A percentile compares a stretch with the other conserved stretches of the same genome.
These are phyloP conservation scores for Diadumene lineata DNA, from an alignment of 92 coral and sea anemone genomes.

Conservation along the genomic window DNA sequence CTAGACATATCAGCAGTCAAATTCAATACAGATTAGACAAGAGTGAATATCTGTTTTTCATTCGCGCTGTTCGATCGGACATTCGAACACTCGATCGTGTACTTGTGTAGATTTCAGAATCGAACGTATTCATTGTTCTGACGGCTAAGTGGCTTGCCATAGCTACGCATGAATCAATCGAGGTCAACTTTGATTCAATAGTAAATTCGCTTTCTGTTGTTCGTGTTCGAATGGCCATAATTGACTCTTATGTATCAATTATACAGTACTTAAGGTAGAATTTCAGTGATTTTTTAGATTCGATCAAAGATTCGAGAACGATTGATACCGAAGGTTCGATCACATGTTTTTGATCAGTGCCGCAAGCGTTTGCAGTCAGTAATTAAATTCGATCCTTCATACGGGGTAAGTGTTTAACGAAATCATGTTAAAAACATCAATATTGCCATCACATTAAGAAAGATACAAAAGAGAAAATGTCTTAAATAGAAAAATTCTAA, in stretches of 20 bases:
- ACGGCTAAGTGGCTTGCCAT: not conserved
- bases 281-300: not conserved
- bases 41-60: slow-evolving; percentile 29
- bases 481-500: not conserved
- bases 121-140: not conserved
- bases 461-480: not conserved
- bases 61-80: not conserved
- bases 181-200: slow-evolving; percentile 59
- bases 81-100: not conserved
- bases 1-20: slow-evolving; percentile 79
- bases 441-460: not conserved
- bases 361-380: not conserved
- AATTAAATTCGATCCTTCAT: not conserved
- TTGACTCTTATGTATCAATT: slow-evolving; percentile 62
- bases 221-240: slow-evolving; percentile 48
- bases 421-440: not conserved
- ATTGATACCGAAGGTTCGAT: not conserved
- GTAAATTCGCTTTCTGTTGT: slow-evolving; percentile 42
- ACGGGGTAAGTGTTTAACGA: not conserved
- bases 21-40: slow-evolving; percentile 74
- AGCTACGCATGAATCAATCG: not conserved
- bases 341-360: not conserved
- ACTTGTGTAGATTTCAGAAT: not conserved
- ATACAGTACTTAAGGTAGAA: slow-evolving; percentile 28
- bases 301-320: not conserved